Conservation (phyloP, 1,140 invertebrate genomes). For the Nautilus pompilius region DNA sequence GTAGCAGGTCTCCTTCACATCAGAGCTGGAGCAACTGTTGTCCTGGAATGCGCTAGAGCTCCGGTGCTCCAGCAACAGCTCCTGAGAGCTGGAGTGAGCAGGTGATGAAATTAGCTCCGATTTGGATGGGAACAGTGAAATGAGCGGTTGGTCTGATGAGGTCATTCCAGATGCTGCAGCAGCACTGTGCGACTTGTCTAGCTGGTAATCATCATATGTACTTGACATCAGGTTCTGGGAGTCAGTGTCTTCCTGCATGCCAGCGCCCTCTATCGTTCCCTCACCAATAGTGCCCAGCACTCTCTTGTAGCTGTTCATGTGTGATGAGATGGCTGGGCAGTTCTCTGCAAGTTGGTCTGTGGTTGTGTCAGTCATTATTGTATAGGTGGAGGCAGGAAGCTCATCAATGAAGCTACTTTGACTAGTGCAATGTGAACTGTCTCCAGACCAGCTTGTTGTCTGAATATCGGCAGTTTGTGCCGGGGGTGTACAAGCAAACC, state of each 20-base stretch:
- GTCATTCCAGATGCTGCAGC: background rate
- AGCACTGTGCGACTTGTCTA: background rate
- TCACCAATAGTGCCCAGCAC: no score
- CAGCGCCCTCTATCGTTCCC: no score
- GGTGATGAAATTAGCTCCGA: no score
- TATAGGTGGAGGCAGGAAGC: slow-evolving; percentile 31
- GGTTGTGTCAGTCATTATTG: slow-evolving; percentile 45
- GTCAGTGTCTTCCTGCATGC: no score
- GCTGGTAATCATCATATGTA: background rate
- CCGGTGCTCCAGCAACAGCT: background rate
- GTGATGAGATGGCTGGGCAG: slow-evolving; percentile 45
- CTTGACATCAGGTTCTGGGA: no score
- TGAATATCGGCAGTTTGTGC: background rate
- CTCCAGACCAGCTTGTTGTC: slow-evolving; percentile 1
- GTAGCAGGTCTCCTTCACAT: background rate
- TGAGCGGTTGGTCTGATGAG: background rate
- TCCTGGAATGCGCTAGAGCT: background rate
- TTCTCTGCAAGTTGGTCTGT: slow-evolving; percentile 42
- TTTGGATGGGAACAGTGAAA: background rate
- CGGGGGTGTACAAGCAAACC: no score
- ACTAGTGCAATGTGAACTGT: background rate
- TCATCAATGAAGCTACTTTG: background rate
- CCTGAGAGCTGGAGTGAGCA: no score
- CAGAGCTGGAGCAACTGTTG: background rate
- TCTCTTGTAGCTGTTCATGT: slow-evolving; percentile 29